Conservation (phyloP, 2,888 invertebrate species). For the Lasioglossum zephyrum region DNA sequence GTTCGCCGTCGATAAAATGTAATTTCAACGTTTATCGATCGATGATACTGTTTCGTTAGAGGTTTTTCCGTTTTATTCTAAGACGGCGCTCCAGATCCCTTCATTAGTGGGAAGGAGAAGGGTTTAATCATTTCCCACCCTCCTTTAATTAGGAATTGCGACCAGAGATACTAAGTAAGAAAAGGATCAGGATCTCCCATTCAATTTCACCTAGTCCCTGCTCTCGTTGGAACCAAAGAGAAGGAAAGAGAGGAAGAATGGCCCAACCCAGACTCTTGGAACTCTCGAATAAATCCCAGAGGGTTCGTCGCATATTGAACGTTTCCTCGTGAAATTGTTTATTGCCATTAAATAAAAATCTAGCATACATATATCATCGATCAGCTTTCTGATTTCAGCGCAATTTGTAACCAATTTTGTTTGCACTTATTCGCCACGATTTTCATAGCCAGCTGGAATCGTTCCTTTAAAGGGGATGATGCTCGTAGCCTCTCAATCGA, state of each 20-base stretch:
- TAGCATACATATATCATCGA: neutral
- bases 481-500: slow-evolving; percentile 71
- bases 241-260: no score
- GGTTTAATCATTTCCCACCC: no score
- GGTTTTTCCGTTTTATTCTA: neutral
- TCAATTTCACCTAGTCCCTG: no score
- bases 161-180: neutral
- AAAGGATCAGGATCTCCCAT: no score
- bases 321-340: neutral
- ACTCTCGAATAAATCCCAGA: no score
- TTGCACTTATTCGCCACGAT: neutral
- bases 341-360: neutral
- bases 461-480: slow-evolving; percentile 73
- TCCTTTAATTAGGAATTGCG: neutral
- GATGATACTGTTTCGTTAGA: neutral
- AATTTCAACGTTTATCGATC: no score
- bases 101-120: neutral
- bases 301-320: neutral
- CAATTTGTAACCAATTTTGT: neutral
- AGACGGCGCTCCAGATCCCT: neutral
- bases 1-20: no score
- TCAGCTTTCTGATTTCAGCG: neutral
- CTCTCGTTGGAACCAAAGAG: no score
- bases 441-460: slow-evolving; percentile 51
- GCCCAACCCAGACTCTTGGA: no score